Conservation (phyloP, 2,888 invertebrate species). For the Anthrax anthrax region DNA sequence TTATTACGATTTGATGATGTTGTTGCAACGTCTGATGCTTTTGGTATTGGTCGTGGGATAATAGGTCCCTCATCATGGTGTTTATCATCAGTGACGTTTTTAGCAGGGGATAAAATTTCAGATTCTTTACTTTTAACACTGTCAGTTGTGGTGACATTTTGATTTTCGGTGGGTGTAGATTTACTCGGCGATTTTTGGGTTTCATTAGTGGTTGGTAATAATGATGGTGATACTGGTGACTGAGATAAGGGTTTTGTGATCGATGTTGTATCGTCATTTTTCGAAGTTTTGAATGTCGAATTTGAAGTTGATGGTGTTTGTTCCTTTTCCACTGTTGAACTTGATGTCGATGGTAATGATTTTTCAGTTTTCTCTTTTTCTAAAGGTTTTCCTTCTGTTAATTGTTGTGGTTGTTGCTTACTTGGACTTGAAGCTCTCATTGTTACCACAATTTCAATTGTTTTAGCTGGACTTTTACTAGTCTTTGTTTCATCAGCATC, state of each 20-base stretch:
- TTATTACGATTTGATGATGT: slow-evolving; percentile 12
- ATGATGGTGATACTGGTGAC: no score
- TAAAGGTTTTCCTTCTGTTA: slow-evolving; percentile 8
- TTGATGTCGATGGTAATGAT: slow-evolving; percentile 2
- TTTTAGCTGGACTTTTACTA: no score
- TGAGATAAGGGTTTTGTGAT: background rate
- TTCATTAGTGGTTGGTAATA: no score
- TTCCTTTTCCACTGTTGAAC: slow-evolving; percentile 3
- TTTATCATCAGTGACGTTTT: background rate
- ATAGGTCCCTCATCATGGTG: background rate
- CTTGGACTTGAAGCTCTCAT: slow-evolving; percentile 5
- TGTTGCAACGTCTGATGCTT: background rate
- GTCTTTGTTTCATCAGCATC: background rate
- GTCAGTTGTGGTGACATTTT: background rate
- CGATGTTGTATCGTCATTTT: no score
- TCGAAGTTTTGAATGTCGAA: background rate
- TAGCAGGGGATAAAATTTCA: background rate
- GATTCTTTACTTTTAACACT: slow-evolving; percentile 2
- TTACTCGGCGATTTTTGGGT: background rate
- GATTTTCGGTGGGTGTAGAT: slow-evolving; percentile 1
- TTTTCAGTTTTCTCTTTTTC: slow-evolving; percentile 13
- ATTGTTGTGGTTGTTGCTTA: slow-evolving; percentile 10
- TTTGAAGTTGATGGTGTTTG: background rate
- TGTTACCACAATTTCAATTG: background rate
- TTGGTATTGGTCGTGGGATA: background rate